These are phyloP conservation scores for Oligia latruncula DNA, from an alignment of 2,888 invertebrate species.

Conservation along the genomic window DNA sequence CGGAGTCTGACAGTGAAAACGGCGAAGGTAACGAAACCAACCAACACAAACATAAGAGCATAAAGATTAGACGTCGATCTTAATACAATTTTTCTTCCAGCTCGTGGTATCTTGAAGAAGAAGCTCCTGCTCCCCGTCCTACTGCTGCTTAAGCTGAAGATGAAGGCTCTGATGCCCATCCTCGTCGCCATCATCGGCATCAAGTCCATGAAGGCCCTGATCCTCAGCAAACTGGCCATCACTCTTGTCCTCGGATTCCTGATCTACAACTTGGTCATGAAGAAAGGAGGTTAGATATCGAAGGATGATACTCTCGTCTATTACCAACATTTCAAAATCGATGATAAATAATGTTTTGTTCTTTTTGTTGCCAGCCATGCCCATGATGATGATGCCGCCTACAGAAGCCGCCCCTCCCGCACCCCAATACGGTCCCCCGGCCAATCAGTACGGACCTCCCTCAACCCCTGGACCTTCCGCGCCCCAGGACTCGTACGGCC, in stretches of 20 bases:
- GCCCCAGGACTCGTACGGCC: constrained; percentile 93
- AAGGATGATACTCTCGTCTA: neutral
- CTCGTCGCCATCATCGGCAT: constrained; percentile 94
- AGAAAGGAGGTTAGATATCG: constrained; percentile 92
- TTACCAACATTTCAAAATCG: neutral
- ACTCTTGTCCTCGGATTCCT: constrained; percentile 95
- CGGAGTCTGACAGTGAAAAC: constrained; percentile 87
- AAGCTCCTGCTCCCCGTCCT: constrained; percentile 95
- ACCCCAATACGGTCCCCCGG: constrained; percentile 93
- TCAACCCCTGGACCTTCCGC: constrained; percentile 90
- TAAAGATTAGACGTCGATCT: constrained; percentile 17
- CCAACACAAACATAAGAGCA: neutral
- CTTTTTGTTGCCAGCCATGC: constrained; percentile 90
- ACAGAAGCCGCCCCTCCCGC: constrained; percentile 91
- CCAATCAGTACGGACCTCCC: constrained; percentile 89
- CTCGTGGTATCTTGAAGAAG: constrained; percentile 95
- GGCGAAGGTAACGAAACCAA: constrained; percentile 86
- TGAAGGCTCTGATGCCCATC: constrained; percentile 96
- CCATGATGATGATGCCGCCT: constrained; percentile 92
- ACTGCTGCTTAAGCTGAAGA: constrained; percentile 94
- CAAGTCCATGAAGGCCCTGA: constrained; percentile 95
- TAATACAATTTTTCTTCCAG: constrained; percentile 83
- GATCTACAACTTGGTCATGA: constrained; percentile 93
- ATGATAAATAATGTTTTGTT: constrained; percentile 12
- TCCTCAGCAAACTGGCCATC: constrained; percentile 95